Base-by-base conservation (phyloP, 2,797 vertebrate genomes). In the Enteromius paludinosus region DNA sequence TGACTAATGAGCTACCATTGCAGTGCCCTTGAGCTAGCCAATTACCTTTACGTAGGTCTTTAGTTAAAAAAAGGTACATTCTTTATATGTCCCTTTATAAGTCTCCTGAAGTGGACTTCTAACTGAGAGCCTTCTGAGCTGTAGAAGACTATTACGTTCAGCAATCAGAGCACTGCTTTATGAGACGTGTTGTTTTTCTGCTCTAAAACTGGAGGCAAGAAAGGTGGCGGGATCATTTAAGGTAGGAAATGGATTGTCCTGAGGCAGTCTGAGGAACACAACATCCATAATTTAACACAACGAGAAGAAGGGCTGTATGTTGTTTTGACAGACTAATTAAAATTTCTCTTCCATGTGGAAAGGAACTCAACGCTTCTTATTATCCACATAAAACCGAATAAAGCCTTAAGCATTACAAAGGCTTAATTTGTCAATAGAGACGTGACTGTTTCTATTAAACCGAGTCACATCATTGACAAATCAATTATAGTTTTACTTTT, bases 301-400 rank as follows among this genome's bases (percentile, higher is more conserved):
- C 23, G 41, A 84, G 49, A 78, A 66, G 59, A 59, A 69, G 79
- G 84, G 12, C 83, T 90, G 88, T 87, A 84, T 87, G 84, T 90
- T 90, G 78, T 81, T 86, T 43, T 90, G 91, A 90, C 91, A 92
- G 89, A 89, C 90, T 90, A 91, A 92, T 93, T 92, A 91, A 87
- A 81, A 84, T 76, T 85, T 87, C 87, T 82, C 70, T 47, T 88
- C 78, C 23, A 75, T 89, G 87, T 87, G 85, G 54, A 88, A 85
- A 73, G 23, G 62, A 82, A 69, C 62, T 81, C 74, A 79, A 79
- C 69, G 78, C 69, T 83, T 87, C 43, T 23, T 61, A 71, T 41
- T 66, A 80, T 69, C 54, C 72, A 74, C 38, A 61, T 70, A 52
- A 54, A 82, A 56, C 43, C 11, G 52, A 76, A 69, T 18, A 43